Conservation (phyloP, 2,797 vertebrate species). For the Urosaurus nigricauda region DNA sequence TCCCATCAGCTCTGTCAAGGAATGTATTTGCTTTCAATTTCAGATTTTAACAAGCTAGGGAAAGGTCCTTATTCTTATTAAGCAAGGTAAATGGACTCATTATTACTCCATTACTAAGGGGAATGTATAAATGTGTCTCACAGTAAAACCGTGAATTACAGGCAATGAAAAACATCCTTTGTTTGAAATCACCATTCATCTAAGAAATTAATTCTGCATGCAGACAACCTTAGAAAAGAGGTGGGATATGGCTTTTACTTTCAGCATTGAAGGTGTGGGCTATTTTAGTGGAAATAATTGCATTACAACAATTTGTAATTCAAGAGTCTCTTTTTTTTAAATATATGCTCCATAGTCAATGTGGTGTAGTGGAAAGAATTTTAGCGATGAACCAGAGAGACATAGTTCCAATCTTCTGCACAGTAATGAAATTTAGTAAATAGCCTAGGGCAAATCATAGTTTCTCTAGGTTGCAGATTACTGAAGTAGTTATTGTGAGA, state of each 20-base stretch:
- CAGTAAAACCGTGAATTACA: neutral
- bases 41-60: conserved; percentile 1
- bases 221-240: neutral
- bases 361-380: too few relatives aligned
- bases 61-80: neutral
- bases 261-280: neutral
- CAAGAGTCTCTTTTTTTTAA: neutral
- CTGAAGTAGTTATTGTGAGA: neutral
- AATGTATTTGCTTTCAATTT: conserved; percentile 5
- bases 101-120: neutral
- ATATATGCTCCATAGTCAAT: neutral
- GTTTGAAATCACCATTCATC: neutral
- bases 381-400: neutral
- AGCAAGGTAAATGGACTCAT: neutral
- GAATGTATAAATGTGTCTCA: neutral
- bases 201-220: neutral
- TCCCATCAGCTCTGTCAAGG: too few relatives aligned
- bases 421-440: neutral
- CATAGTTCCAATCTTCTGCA: neutral
- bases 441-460: too few relatives aligned
- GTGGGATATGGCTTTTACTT: neutral
- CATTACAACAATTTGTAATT: neutral
- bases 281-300: neutral
- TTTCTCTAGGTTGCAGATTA: too few relatives aligned
- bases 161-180: neutral